These are phyloP conservation scores for Orthosia gracilis DNA, from an alignment of 2,888 invertebrate genomes.

Conservation along the genomic window DNA sequence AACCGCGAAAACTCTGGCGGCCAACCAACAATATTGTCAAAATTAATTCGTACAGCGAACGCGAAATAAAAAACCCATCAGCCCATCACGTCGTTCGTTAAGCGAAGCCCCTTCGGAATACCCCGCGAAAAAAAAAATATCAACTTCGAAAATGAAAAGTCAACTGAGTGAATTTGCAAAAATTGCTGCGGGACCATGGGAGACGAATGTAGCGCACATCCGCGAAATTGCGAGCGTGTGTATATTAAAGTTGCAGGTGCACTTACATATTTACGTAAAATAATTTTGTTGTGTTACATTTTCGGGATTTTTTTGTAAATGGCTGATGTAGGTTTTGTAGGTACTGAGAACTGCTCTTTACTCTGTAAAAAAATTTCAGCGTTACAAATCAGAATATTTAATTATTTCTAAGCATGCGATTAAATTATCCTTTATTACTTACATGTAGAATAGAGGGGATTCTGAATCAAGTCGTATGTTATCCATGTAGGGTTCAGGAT, in stretches of 20 bases:
- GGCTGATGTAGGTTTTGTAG: not conserved
- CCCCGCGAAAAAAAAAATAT: conserved; percentile 65
- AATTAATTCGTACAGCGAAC: conserved; percentile 58
- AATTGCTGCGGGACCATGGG: conserved; percentile 81
- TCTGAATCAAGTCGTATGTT: no score
- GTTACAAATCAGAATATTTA: no score
- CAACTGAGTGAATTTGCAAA: conserved; percentile 82
- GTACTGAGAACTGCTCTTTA: not conserved
- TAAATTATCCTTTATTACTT: no score
- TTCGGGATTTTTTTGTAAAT: not conserved
- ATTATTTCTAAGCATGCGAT: no score
- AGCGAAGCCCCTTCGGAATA: conserved; percentile 67
- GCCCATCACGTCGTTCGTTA: conserved; percentile 72
- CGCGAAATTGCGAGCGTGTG: conserved; percentile 38
- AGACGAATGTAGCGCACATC: conserved; percentile 41
- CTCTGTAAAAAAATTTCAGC: no score
- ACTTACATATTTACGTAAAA: conserved; percentile 5
- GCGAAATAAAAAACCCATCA: conserved; percentile 70
- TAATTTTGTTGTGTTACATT: not conserved
- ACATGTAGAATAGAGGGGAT: no score
- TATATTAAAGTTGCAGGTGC: conserved; percentile 46
- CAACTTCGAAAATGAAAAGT: conserved; percentile 76
- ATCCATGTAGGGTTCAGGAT: no score
- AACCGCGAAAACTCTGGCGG: conserved; percentile 15
- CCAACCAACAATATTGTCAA: conserved; percentile 54